phyloP scores from a whole-genome alignment of 2,797 vertebrate genomes.

The Enteromius afrohamiltoni region DNA sequence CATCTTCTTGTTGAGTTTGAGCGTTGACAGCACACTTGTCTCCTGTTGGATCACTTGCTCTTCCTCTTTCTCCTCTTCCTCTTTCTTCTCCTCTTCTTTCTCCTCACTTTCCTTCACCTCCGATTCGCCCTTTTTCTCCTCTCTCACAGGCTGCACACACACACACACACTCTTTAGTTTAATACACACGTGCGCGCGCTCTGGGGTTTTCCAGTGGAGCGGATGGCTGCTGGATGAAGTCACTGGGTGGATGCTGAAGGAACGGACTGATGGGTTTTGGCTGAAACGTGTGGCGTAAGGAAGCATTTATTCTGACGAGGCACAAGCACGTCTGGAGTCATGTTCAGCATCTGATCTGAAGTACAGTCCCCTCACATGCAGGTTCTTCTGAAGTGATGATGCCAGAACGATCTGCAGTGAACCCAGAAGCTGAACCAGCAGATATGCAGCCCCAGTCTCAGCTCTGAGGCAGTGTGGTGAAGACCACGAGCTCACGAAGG shows the following conservation, averaged over 20 bases:
- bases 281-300: not conserved
- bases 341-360: conserved; percentile 7
- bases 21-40: conserved; percentile 76
- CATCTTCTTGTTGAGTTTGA: conserved; percentile 87
- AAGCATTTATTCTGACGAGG: not conserved
- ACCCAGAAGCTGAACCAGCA: not conserved
- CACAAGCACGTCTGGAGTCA: not conserved
- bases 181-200: not conserved
- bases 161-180: not conserved
- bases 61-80: conserved; percentile 69
- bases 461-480: not conserved
- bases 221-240: conserved; percentile 56
- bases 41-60: conserved; percentile 78
- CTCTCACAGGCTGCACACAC: conserved; percentile 78
- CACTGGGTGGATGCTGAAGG: conserved; percentile 60
- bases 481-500: not conserved
- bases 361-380: not conserved
- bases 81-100: conserved; percentile 62
- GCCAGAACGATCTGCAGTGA: not conserved
- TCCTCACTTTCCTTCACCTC: conserved; percentile 64
- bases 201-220: conserved; percentile 52
- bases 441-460: not conserved
- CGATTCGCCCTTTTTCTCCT: conserved; percentile 70
- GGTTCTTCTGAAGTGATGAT: not conserved
- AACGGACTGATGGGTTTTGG: not conserved